Evolutionary conservation across 2,113 vertebrate genomes (phyloP).

Genomic region (Myocastor coypus): DNA sequence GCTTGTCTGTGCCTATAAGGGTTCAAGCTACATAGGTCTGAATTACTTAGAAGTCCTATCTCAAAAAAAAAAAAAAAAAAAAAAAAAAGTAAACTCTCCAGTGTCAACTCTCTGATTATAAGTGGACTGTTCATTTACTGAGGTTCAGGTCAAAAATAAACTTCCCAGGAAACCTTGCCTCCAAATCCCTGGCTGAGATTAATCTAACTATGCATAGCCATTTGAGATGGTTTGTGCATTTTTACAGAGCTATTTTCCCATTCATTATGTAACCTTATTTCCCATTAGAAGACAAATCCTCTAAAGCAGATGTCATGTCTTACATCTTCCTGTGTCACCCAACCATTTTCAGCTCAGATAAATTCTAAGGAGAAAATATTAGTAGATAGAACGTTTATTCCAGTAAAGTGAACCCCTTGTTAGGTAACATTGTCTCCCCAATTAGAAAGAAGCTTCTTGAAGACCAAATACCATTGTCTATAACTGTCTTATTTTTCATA

Average conservation of each 20-base stretch:
- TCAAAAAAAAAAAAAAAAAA: background rate
- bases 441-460: background rate
- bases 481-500: background rate
- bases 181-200: background rate
- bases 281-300: background rate
- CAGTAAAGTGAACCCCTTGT: background rate
- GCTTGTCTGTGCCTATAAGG: no score
- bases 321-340: background rate
- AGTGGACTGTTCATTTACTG: background rate
- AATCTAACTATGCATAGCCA: background rate
- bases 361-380: background rate
- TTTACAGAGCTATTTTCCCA: background rate
- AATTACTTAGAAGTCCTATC: background rate
- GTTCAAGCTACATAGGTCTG: background rate
- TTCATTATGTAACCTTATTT: background rate
- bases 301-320: background rate
- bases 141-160: background rate
- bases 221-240: background rate
- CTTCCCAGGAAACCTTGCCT: background rate
- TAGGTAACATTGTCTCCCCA: background rate
- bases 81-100: background rate
- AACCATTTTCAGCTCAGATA: slow-evolving; percentile 21
- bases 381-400: slow-evolving; percentile 14
- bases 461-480: background rate
- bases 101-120: background rate